Percentiles rank a stretch among this genome's conserved stretches.
phyloP scores from a whole-genome alignment of 2,888 invertebrate genomes.

The Lacanobia wlatinum region DNA sequence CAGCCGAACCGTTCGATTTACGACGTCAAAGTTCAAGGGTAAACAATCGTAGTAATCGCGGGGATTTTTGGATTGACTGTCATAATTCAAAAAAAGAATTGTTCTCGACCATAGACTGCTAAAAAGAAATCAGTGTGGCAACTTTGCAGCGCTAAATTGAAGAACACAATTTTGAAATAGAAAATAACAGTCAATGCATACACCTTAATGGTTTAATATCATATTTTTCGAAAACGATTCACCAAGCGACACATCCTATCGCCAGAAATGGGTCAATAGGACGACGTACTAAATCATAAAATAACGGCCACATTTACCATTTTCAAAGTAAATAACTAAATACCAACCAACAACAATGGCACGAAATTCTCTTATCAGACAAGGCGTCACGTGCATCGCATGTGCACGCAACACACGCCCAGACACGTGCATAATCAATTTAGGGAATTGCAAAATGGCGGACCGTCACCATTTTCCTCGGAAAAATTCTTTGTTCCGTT shows the following conservation, averaged over 20 bases:
- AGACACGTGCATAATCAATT: constrained; percentile 64
- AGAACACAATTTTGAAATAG: not conserved
- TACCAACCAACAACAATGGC: constrained; percentile 29
- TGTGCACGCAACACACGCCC: constrained; percentile 50
- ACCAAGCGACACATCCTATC: not conserved
- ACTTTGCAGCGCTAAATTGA: not conserved
- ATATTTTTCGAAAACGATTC: not conserved
- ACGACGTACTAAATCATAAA: constrained; percentile 19
- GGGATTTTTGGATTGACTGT: constrained; percentile 18
- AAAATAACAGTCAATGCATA: not conserved
- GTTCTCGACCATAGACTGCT: not conserved
- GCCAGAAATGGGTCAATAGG: constrained; percentile 1
- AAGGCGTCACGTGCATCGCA: constrained; percentile 48
- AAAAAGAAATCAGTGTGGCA: constrained; percentile 1
- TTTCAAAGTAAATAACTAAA: constrained; percentile 35
- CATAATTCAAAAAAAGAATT: constrained; percentile 23
- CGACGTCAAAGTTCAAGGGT: constrained; percentile 61
- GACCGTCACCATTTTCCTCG: constrained; percentile 35
- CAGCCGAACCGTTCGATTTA: constrained; percentile 53
- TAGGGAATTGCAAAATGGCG: constrained; percentile 58
- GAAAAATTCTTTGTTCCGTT: constrained; percentile 55
- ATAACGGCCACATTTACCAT: constrained; percentile 26
- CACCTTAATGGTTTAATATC: not conserved
- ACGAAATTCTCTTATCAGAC: constrained; percentile 56
- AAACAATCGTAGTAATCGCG: constrained; percentile 23